Conservation (phyloP, 2,113 vertebrate species). For the Mus pahari region DNA sequence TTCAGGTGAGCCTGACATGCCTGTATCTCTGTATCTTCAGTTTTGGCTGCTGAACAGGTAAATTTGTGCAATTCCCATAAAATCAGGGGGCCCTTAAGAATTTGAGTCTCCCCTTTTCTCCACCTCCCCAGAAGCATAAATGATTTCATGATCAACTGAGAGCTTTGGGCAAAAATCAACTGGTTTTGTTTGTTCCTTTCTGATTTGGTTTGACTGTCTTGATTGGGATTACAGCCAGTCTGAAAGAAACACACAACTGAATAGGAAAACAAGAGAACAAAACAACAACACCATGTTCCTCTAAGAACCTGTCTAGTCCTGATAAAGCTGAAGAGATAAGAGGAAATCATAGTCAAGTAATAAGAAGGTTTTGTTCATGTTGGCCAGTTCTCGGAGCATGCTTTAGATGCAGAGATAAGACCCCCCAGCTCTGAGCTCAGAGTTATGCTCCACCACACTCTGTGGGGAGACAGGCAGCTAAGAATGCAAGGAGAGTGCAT, state of each 20-base stretch:
- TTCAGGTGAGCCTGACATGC: neutral
- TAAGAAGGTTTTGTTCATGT: conserved; percentile 81
- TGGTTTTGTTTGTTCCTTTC: conserved; percentile 62
- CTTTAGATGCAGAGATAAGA: conserved; percentile 85
- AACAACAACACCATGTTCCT: conserved; percentile 64
- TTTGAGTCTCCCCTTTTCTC: neutral
- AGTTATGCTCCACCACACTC: conserved; percentile 79
- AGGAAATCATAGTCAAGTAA: conserved; percentile 82
- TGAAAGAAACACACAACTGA: conserved; percentile 67
- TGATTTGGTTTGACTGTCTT: conserved; percentile 66
- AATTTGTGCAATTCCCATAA: neutral
- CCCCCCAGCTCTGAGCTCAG: conserved; percentile 62
- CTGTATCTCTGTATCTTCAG: rapidly evolving
- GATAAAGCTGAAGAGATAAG: conserved; percentile 76
- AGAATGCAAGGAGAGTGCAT: conserved; percentile 83
- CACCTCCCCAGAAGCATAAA: neutral
- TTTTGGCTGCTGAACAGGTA: neutral
- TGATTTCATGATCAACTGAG: conserved; percentile 45
- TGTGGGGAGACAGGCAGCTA: conserved; percentile 81
- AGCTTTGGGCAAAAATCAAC: conserved; percentile 58
- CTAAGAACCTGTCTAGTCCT: conserved; percentile 75
- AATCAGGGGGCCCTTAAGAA: neutral
- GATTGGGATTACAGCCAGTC: conserved; percentile 63
- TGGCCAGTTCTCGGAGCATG: conserved; percentile 77
- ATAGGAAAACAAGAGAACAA: conserved; percentile 68